phyloP scores from a whole-genome alignment of 2,113 vertebrate species.

The Apistogramma diplotaenia region DNA sequence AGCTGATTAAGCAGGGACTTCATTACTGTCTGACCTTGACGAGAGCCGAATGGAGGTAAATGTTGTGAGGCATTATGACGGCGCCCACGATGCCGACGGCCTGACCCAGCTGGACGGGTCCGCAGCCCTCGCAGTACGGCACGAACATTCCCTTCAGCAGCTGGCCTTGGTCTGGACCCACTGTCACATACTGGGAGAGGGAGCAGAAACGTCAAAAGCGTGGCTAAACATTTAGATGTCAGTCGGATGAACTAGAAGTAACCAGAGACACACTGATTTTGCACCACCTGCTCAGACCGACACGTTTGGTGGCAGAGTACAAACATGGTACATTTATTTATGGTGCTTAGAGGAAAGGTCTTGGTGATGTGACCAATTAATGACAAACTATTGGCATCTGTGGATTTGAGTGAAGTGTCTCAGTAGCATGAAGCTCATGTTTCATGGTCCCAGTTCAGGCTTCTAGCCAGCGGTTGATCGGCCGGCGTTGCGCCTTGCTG shows the following conservation, averaged over 20 bases:
- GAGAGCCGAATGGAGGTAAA: slow-evolving; percentile 94
- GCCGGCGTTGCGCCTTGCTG: no score
- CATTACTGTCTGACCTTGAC: slow-evolving; percentile 84
- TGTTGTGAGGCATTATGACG: slow-evolving; percentile 98
- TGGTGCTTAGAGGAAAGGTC: not conserved
- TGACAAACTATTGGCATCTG: not conserved
- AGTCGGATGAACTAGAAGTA: not conserved
- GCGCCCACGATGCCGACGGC: slow-evolving; percentile 95
- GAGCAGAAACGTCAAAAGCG: fast-evolving
- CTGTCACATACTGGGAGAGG: slow-evolving; percentile 82
- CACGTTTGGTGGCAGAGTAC: not conserved
- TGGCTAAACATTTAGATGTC: not conserved
- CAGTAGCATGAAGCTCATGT: not conserved
- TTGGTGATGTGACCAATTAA: not conserved
- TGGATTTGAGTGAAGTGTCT: not conserved
- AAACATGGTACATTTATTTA: not conserved
- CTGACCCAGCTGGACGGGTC: slow-evolving; percentile 83
- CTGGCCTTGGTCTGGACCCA: slow-evolving; percentile 82
- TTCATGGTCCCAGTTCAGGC: not conserved
- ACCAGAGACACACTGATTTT: not conserved
- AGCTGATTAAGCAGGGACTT: not conserved
- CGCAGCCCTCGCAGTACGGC: slow-evolving; percentile 85
- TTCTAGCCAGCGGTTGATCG: no score
- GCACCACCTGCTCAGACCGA: not conserved
- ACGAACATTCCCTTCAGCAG: slow-evolving; percentile 90